phyloP scores from a whole-genome alignment of 1,140 invertebrate genomes.

The Heliconius nattereri region DNA sequence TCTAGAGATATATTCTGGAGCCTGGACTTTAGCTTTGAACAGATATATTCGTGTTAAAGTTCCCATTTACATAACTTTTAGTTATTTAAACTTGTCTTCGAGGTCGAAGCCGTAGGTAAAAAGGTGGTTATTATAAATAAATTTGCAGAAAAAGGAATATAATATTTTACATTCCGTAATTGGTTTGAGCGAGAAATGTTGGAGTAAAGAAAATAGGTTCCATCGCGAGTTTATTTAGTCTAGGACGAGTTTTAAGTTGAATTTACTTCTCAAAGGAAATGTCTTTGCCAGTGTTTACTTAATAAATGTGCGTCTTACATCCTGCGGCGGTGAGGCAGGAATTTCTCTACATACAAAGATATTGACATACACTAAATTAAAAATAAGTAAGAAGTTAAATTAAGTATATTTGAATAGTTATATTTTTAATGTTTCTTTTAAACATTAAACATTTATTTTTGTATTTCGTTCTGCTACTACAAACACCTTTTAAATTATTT shows the following conservation, averaged over 20 bases:
- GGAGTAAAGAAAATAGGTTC: conserved; percentile 14
- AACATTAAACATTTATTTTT: too few relatives aligned
- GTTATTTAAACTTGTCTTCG: background rate
- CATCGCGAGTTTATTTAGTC: conserved; percentile 14
- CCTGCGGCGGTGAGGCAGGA: background rate
- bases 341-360: background rate
- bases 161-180: conserved; percentile 13
- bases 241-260: conserved; percentile 7
- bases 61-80: too few relatives aligned
- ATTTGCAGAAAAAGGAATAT: background rate
- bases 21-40: too few relatives aligned
- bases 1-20: too few relatives aligned
- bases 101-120: background rate
- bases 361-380: background rate
- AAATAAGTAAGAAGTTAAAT: background rate
- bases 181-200: conserved; percentile 17
- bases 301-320: conserved; percentile 4
- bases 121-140: too few relatives aligned
- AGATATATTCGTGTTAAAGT: too few relatives aligned
- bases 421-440: too few relatives aligned
- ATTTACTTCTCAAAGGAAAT: conserved; percentile 16
- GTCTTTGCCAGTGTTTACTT: conserved; percentile 1
- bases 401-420: too few relatives aligned
- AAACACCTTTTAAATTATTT: too few relatives aligned
- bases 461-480: too few relatives aligned